These are phyloP conservation scores for Calcarius lapponicus DNA, from an alignment of 2,797 vertebrate genomes.

Conservation along the genomic window DNA sequence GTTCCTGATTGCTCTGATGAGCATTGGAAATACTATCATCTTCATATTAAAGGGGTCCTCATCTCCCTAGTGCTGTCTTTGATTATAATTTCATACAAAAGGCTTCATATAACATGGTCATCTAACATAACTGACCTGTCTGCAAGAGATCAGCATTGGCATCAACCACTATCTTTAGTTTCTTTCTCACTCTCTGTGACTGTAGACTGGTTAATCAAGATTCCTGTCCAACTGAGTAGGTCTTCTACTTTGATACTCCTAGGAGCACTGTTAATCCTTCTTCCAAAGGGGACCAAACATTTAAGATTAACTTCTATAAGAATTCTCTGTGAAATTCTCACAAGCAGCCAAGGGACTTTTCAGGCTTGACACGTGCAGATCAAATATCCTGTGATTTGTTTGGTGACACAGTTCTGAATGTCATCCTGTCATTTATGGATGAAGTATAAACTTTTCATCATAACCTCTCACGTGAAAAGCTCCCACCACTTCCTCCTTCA, in stretches of 20 bases:
- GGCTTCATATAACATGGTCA: neutral
- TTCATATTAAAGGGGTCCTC: neutral
- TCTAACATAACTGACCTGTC: neutral
- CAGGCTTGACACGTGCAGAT: constrained; percentile 54
- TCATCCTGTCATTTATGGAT: constrained; percentile 59
- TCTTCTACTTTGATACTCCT: neutral
- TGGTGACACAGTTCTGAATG: constrained; percentile 57
- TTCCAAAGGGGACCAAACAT: neutral
- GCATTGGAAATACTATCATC: neutral
- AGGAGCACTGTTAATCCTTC: constrained; percentile 34
- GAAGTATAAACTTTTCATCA: constrained; percentile 58
- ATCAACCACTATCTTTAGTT: constrained; percentile 24
- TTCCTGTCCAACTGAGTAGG: neutral
- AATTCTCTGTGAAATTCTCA: constrained; percentile 38
- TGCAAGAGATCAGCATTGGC: neutral
- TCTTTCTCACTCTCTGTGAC: neutral
- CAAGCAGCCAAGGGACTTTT: constrained; percentile 39
- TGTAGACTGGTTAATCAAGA: neutral
- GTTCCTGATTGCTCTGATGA: neutral
- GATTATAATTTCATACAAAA: neutral
- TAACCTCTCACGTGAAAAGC: constrained; percentile 58
- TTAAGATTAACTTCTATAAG: constrained; percentile 22
- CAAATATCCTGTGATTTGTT: constrained; percentile 47
- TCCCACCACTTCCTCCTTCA: constrained; percentile 65
- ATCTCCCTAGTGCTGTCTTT: neutral